phyloP scores from a whole-genome alignment of 2,797 vertebrate genomes.

The Clarias laeviceps region DNA sequence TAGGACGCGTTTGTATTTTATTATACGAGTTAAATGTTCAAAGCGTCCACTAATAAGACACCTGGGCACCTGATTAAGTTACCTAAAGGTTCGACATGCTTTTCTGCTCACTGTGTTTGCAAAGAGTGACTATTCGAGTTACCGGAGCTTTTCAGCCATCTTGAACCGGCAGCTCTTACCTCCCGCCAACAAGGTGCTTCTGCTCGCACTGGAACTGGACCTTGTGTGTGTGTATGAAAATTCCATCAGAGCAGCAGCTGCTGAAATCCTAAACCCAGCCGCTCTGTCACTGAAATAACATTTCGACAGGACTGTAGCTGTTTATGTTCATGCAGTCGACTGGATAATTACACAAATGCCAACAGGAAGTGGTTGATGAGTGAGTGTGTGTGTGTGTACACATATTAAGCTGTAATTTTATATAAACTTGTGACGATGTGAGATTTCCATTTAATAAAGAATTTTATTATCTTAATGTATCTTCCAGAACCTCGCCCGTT shows the following conservation, averaged over 20 bases:
- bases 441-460: slow-evolving; percentile 22
- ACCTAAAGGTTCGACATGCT: neutral
- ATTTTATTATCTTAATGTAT: neutral
- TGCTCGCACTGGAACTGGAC: neutral
- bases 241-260: neutral
- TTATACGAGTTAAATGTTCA: neutral
- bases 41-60: neutral
- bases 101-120: neutral
- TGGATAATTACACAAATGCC: neutral
- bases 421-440: neutral
- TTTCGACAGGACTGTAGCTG: neutral
- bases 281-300: neutral
- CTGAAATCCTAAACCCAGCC: too few species aligned
- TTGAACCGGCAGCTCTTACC: too few species aligned
- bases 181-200: neutral
- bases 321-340: neutral
- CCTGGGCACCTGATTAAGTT: neutral
- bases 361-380: neutral
- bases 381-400: too few species aligned
- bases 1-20: neutral
- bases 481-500: neutral
- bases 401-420: neutral
- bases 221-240: neutral
- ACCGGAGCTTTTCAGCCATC: neutral
- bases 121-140: neutral